Evolutionary conservation across 2,113 vertebrate species (phyloP).

Genomic region (Eleginops maclovinus): DNA sequence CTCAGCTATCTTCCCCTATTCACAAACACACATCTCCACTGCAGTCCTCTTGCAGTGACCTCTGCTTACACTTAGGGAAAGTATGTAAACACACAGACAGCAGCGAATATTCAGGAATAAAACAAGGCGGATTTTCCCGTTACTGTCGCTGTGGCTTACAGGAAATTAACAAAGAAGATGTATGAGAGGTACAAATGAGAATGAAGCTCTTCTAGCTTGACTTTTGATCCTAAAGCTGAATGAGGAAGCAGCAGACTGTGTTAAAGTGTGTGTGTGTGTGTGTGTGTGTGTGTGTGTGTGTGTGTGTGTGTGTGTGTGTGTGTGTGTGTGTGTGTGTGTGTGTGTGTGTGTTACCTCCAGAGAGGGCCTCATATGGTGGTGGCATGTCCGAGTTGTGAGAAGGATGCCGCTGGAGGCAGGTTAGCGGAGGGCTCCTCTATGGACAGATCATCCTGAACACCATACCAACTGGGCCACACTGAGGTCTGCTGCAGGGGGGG

Average conservation of each 20-base stretch:
- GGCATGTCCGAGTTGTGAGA: constrained; percentile 87
- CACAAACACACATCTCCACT: background rate
- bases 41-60: background rate
- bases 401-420: constrained; percentile 83
- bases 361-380: constrained; percentile 86
- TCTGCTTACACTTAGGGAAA: constrained; percentile 12
- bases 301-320: background rate
- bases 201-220: background rate
- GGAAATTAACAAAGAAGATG: constrained; percentile 1
- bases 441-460: constrained; percentile 85
- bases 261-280: background rate
- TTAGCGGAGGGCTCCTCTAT: constrained; percentile 84
- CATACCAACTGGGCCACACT: constrained; percentile 87
- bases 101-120: background rate
- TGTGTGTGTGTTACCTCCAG: constrained; percentile 77
- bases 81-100: background rate
- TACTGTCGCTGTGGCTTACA: background rate
- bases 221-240: background rate
- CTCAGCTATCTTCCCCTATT: background rate
- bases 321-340: background rate
- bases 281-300: background rate
- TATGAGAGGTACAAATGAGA: background rate
- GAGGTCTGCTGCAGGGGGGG: constrained; percentile 78
- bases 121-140: constrained; percentile 14
- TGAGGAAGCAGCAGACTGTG: background rate